Conservation (phyloP, 2,888 invertebrate species). For the Drosophila neotestacea region DNA sequence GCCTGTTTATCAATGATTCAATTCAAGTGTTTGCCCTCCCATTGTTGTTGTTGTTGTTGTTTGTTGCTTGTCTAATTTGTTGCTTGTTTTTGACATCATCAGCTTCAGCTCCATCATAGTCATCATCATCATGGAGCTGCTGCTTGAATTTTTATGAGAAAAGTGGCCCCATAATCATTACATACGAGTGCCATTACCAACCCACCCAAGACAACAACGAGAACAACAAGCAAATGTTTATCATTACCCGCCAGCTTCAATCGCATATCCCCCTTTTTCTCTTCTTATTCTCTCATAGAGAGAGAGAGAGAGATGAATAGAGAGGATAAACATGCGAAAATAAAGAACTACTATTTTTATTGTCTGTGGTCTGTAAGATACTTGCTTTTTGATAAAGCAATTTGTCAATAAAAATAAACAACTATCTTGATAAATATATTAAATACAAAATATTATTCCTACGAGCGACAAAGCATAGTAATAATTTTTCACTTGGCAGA, state of each 20-base stretch:
- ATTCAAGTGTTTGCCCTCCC: slow-evolving; percentile 52
- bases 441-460: slow-evolving; percentile 1
- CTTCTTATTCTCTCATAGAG: slow-evolving; percentile 6
- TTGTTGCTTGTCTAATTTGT: slow-evolving; percentile 62
- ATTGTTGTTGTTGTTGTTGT: not conserved
- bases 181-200: slow-evolving; percentile 70
- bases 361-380: slow-evolving; percentile 18
- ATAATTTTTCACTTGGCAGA: not conserved
- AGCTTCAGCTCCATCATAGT: slow-evolving; percentile 38
- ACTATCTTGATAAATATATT: slow-evolving; percentile 12
- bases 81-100: slow-evolving; percentile 73
- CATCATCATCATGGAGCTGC: slow-evolving; percentile 53
- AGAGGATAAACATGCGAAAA: slow-evolving; percentile 26
- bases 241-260: slow-evolving; percentile 56
- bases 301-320: not conserved
- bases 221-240: slow-evolving; percentile 57
- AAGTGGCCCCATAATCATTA: slow-evolving; percentile 76
- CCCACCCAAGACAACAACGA: slow-evolving; percentile 44
- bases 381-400: slow-evolving; percentile 55
- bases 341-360: slow-evolving; percentile 50
- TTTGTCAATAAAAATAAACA: slow-evolving; percentile 62
- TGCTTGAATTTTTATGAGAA: slow-evolving; percentile 76
- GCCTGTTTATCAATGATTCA: slow-evolving; percentile 71
- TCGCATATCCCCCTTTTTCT: slow-evolving; percentile 4
- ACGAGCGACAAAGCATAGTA: not conserved